These are phyloP conservation scores for Pseudochromis fuscus DNA, from an alignment of 2,797 vertebrate species.

Conservation along the genomic window DNA sequence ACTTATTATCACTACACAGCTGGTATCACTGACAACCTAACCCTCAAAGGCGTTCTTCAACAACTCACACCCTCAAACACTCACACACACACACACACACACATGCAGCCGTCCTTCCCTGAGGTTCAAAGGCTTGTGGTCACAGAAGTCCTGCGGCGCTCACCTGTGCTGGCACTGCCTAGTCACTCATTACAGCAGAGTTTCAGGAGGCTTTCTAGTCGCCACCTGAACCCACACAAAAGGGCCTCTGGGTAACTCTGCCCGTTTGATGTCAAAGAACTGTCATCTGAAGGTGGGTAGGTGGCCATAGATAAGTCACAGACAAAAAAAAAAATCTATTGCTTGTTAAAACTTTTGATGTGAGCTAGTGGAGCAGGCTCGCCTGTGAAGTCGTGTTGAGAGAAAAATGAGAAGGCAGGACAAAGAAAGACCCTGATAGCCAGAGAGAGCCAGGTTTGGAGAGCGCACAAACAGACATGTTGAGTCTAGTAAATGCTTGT, in stretches of 20 bases:
- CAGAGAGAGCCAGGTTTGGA: slow-evolving; percentile 1
- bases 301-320: slow-evolving; percentile 60
- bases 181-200: slow-evolving; percentile 75
- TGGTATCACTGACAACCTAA: slow-evolving; percentile 18
- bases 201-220: slow-evolving; percentile 66
- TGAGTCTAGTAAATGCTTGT: slow-evolving; percentile 14
- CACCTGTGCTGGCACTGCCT: slow-evolving; percentile 75
- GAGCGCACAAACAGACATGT: neutral
- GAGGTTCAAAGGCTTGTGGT: slow-evolving; percentile 77
- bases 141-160: slow-evolving; percentile 75
- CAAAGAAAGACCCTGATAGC: neutral
- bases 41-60: slow-evolving; percentile 20
- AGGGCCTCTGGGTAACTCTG: slow-evolving; percentile 75
- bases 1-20: slow-evolving; percentile 25
- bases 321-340: slow-evolving; percentile 37
- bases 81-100: slow-evolving; percentile 7
- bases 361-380: slow-evolving; percentile 37
- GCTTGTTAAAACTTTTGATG: slow-evolving; percentile 71
- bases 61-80: neutral
- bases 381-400: slow-evolving; percentile 49
- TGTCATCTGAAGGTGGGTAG: slow-evolving; percentile 65
- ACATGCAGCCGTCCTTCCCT: neutral
- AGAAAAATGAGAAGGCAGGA: slow-evolving; percentile 55
- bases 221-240: slow-evolving; percentile 79
- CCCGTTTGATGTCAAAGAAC: slow-evolving; percentile 79